These are phyloP conservation scores for Crotalus tigris DNA, from an alignment of 2,113 vertebrate species.

Conservation along the genomic window DNA sequence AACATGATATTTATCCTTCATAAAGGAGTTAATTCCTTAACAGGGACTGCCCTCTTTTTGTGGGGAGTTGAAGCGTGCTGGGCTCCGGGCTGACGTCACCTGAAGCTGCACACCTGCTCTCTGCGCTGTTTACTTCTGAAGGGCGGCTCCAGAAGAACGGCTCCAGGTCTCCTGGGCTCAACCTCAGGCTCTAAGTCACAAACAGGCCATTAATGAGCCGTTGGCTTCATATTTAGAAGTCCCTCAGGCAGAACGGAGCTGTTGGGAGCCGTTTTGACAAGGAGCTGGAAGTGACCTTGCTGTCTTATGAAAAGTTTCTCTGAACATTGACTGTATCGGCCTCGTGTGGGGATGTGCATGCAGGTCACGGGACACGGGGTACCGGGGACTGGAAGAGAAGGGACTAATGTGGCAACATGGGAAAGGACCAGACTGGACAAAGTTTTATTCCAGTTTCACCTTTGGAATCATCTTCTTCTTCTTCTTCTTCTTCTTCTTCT, in stretches of 20 bases:
- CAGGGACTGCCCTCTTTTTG: rapidly evolving
- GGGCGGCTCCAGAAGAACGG: rapidly evolving
- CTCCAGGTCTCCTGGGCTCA: not conserved
- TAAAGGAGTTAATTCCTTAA: not conserved
- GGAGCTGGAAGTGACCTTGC: not conserved
- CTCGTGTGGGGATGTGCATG: too few species aligned
- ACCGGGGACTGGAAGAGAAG: too few species aligned
- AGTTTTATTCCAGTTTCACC: too few species aligned
- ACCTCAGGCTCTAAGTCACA: rapidly evolving
- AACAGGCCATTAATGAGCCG: rapidly evolving
- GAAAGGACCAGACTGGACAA: too few species aligned
- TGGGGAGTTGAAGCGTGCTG: too few species aligned
- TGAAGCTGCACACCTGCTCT: not conserved
- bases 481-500: too few species aligned
- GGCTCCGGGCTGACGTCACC: not conserved
- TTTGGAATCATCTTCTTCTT: too few species aligned
- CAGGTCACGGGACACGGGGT: too few species aligned
- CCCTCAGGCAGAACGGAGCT: not conserved
- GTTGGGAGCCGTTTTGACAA: not conserved
- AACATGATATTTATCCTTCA: not conserved
- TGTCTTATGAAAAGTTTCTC: not conserved
- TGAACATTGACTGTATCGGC: too few species aligned
- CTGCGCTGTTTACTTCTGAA: rapidly evolving
- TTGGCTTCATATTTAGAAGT: not conserved
- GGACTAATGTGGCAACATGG: too few species aligned